Evolutionary conservation across 2,113 vertebrate genomes (phyloP), one percentile per base, ranked within the genome.

Genomic region (Nyctereutes procyonoides): DNA sequence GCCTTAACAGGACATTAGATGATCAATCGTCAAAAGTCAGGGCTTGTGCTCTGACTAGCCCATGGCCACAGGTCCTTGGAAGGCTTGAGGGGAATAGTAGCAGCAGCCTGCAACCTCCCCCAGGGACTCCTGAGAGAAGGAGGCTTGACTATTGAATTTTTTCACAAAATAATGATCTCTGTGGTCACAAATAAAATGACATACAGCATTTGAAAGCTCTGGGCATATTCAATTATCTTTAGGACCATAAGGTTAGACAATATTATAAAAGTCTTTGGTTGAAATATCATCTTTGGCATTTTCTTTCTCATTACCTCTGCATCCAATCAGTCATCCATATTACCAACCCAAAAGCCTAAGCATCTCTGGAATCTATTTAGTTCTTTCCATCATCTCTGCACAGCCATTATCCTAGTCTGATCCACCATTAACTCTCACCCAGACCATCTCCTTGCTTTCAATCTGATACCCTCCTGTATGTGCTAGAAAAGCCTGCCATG

Each of bases 291-390:
- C 48, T 65, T 89, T 88, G 30, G 43, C 26, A 55, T 87, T 92
- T 65, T 63, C 62, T 97, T 91, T 93, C n/a, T 48, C 62, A 55
- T 92, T 92, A 43, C 5, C 4, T 92, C 79, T 79, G 53, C n/a
- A 32, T 62, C 62, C 60, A 65, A 10, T 79, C 20, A 73, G 8
- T 63, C 60, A 30, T 79, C 38, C 22, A 43, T 17, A 28, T 58
- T 51, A n/a, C 16, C 56, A 82, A 5, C 89, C 93, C 30, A 32
- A 55, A 90, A 87, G 15, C 22, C 76, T 84, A 76, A 92, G 51
- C 30, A 74, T 91, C 16, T 77, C 28, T 83, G 20, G 38, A 55
- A 83, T 74, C 71, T 83, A 55, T 87, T 93, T 8, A 7, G 8
- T 87, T 63, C 30, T 85, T 85, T 89, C 83, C 26, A 51, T 92